Percentiles rank a stretch among this genome's conserved stretches.
These are phyloP conservation scores for Limnothrissa miodon DNA, from an alignment of 2,113 vertebrate species.

Conservation along the genomic window DNA sequence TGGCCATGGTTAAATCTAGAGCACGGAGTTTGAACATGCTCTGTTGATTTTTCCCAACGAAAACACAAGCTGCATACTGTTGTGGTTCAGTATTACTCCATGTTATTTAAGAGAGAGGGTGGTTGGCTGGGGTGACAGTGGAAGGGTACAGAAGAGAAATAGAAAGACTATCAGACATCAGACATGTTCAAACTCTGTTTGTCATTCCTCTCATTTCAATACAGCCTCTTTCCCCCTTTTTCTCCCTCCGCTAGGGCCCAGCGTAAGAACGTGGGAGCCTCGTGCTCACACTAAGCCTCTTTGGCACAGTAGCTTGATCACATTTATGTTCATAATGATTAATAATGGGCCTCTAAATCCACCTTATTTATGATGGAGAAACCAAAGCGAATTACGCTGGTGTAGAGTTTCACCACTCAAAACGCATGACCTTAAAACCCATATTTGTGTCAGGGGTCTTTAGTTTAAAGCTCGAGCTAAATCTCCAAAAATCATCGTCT, in stretches of 20 bases:
- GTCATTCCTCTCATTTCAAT: not conserved
- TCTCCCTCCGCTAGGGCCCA: not conserved
- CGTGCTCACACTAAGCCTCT: not conserved
- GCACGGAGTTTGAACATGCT: not conserved
- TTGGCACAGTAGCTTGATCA: not conserved
- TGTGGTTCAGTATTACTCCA: not conserved
- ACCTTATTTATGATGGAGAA: not conserved
- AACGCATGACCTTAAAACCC: slow-evolving; percentile 1
- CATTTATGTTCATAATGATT: slow-evolving; percentile 2
- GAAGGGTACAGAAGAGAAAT: not conserved
- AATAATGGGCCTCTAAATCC: not conserved
- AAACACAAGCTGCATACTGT: not conserved
- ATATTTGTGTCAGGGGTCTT: not conserved
- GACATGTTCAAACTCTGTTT: not conserved
- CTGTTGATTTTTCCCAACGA: not conserved
- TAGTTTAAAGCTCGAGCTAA: not conserved
- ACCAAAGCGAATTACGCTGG: not conserved
- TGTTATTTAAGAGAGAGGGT: not conserved
- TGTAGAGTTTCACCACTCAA: not conserved
- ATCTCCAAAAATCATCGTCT: slow-evolving; percentile 9
- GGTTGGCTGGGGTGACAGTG: not conserved
- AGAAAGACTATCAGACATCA: not conserved
- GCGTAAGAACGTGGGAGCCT: not conserved
- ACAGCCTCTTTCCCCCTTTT: not conserved
- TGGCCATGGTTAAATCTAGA: not conserved